Percentiles rank a stretch among this genome's conserved stretches.
phyloP scores from a whole-genome alignment of 2,888 invertebrate species.

The Cosmia trapezina region DNA sequence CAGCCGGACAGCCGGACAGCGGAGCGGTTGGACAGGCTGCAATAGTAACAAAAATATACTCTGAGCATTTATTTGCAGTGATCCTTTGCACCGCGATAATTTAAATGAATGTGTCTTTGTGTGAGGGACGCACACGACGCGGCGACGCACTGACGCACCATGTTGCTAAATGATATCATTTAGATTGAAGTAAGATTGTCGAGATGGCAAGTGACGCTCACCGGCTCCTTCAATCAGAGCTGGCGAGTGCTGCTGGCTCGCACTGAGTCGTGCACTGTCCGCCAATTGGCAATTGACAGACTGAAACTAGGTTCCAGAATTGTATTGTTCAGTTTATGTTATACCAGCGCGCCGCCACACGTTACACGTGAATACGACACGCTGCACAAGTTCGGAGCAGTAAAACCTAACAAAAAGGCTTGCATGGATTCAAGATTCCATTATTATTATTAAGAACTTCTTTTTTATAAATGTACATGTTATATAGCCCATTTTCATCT shows the following conservation, averaged over 20 bases:
- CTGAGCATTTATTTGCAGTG: background rate
- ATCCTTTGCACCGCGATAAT: background rate
- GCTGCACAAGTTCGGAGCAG: no score
- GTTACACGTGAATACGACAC: no score
- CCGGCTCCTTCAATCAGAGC: slow-evolving; percentile 22
- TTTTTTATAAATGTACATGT: no score
- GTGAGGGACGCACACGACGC: background rate
- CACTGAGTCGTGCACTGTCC: slow-evolving; percentile 7
- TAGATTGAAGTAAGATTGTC: background rate
- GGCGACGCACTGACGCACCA: background rate
- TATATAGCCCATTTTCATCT: no score
- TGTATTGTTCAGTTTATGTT: background rate
- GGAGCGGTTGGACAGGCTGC: background rate
- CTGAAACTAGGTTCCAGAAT: slow-evolving; percentile 1
- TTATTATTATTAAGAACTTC: no score
- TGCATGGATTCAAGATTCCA: no score
- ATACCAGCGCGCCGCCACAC: no score
- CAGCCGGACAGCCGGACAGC: background rate
- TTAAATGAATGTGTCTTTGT: background rate
- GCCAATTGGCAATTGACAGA: slow-evolving; percentile 1
- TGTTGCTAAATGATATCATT: slow-evolving; percentile 19
- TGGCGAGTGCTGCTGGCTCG: slow-evolving; percentile 20
- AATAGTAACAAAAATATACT: slow-evolving; percentile 1
- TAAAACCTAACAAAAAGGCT: no score
- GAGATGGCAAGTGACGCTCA: slow-evolving; percentile 8